Evolutionary conservation across 2,113 vertebrate genomes (phyloP), one percentile per base, ranked within the genome.

Genomic region (Eulacestoma nigropectus): DNA sequence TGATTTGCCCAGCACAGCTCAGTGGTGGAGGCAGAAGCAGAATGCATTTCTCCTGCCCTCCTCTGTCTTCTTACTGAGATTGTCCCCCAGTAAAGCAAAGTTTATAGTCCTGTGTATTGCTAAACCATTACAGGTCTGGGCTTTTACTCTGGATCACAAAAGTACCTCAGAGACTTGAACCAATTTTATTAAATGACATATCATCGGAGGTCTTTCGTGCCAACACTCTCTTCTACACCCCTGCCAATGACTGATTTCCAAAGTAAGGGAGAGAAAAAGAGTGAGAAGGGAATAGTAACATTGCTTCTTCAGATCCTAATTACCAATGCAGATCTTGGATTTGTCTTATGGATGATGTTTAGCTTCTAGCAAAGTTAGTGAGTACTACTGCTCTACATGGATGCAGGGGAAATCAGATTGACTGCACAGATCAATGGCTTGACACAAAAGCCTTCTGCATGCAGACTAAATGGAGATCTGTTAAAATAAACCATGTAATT

Each of bases 341-440:
- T 90, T 90, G 41, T 75, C 69, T 89, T 78, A 79, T 14, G 30
- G 47, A n/a, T 90, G 32, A n/a, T 56, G 37, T 93, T 78, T 90
- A 68, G 79, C 86, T 92, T 87, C 90, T 75, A 87, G 86, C 35
- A 86, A 95, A 96, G 60, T 88, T 90, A 92, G 52, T 39, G 55
- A 86, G 44, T 72, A 78, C 18, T 86, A 13, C 52, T 42, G 56
- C 41, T 93, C 47, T 72, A 3, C 4, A 2, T 81, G 6, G 1
- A 63, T 56, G 55, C 77, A 44, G 35, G 50, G 25, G 29, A 81
- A 93, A 69, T 87, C 79, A 84, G 80, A 87, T 76, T 87, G 90
- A 78, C 64, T 75, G 65, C 50, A 64, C 33, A 68, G 88, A 95
- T 95, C 95, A 90, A 92, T 93, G 89, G 23, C 44, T 91, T 62